phyloP scores from a whole-genome alignment of 2,797 vertebrate species.

The Nothura maculosa region DNA sequence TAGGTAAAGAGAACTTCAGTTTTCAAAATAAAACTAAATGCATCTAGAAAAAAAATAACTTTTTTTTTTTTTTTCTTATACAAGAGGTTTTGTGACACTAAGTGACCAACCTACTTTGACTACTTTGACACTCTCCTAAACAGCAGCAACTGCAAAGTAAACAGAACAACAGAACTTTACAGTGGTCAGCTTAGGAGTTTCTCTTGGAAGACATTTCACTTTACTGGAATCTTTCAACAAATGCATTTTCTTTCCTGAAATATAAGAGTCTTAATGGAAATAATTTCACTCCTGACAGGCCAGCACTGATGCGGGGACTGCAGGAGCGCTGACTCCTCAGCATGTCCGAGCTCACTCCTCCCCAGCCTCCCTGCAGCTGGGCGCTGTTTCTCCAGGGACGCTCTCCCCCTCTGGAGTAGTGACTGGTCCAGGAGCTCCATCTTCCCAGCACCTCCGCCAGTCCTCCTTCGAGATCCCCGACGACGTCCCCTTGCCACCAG shows the following conservation, averaged over 20 bases:
- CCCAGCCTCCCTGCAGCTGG: slow-evolving; percentile 93
- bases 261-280: not conserved
- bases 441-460: slow-evolving; percentile 95
- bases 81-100: not conserved
- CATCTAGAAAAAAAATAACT: not conserved
- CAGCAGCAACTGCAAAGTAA: not conserved
- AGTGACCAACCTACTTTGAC: not conserved
- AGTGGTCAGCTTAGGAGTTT: not conserved
- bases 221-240: not conserved
- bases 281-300: slow-evolving; percentile 82
- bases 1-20: not conserved
- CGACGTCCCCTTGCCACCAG: slow-evolving; percentile 92
- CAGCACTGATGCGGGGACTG: slow-evolving; percentile 93
- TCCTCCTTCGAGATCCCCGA: slow-evolving; percentile 97
- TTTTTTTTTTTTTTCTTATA: not conserved
- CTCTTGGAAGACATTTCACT: not conserved
- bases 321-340: slow-evolving; percentile 90
- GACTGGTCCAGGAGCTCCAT: slow-evolving; percentile 83
- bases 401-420: slow-evolving; percentile 86
- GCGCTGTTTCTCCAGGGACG: slow-evolving; percentile 87
- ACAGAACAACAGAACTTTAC: not conserved
- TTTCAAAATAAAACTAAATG: not conserved
- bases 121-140: not conserved
- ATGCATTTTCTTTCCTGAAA: not conserved
- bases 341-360: slow-evolving; percentile 94